Evolutionary conservation across 64 coral and sea anemone species (phyloP).

Genomic region (Montipora sp.): DNA sequence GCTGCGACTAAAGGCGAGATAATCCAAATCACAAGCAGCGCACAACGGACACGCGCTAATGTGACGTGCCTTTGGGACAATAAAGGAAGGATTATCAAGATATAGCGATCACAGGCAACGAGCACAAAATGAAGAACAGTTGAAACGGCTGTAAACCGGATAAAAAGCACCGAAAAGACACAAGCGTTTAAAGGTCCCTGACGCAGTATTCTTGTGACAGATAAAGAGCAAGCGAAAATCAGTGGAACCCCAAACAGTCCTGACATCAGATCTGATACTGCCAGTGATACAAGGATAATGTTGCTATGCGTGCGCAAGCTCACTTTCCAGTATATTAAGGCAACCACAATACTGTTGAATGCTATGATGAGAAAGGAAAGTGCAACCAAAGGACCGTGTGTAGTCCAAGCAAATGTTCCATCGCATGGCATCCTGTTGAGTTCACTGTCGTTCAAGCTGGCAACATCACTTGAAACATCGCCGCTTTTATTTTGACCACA

Average conservation of each 20-base stretch:
- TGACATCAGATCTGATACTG: slow-evolving; percentile 69
- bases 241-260: slow-evolving; percentile 54
- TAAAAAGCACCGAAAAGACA: slow-evolving; percentile 20
- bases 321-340: slow-evolving; percentile 46
- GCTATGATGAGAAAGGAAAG: slow-evolving; percentile 46
- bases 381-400: slow-evolving; percentile 2
- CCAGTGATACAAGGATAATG: slow-evolving; percentile 62
- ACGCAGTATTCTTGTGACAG: neutral
- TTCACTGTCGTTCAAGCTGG: neutral
- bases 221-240: slow-evolving; percentile 28
- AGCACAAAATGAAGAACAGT: slow-evolving; percentile 69
- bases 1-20: slow-evolving; percentile 15
- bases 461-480: neutral
- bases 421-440: neutral
- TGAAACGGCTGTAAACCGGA: slow-evolving; percentile 73
- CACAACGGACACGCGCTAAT: neutral
- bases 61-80: slow-evolving; percentile 51
- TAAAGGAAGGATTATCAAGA: slow-evolving; percentile 54
- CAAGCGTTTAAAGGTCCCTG: neutral
- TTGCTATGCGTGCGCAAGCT: slow-evolving; percentile 56
- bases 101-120: slow-evolving; percentile 67
- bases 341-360: slow-evolving; percentile 52
- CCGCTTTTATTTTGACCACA: neutral
- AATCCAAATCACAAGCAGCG: slow-evolving; percentile 34
- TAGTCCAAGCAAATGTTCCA: neutral